Percentiles rank a stretch among this genome's conserved stretches.
phyloP scores from a whole-genome alignment of 2,113 vertebrate species.

The Varanus komodoensis region DNA sequence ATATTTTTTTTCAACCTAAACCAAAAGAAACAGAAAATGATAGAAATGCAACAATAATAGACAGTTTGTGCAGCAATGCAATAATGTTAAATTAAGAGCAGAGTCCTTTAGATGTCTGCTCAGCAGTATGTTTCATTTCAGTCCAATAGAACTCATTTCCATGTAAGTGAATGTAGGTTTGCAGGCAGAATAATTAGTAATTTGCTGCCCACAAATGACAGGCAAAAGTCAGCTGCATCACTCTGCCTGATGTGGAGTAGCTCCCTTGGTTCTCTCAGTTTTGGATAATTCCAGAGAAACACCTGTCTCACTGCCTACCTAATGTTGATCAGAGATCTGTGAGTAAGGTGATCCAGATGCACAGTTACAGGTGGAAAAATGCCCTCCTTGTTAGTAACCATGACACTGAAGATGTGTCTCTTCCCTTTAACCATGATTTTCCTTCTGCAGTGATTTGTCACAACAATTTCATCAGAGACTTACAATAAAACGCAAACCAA shows the following conservation, averaged over 20 bases:
- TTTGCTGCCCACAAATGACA: too few relatives aligned
- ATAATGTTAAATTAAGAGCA: too few relatives aligned
- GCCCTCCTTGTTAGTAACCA: slow-evolving; percentile 19
- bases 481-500: neutral
- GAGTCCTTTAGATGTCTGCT: too few relatives aligned
- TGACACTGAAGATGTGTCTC: neutral
- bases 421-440: slow-evolving; percentile 18
- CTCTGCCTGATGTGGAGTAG: neutral
- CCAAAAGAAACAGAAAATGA: too few relatives aligned
- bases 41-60: too few relatives aligned
- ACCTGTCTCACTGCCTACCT: neutral
- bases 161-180: too few relatives aligned
- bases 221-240: neutral
- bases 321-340: neutral
- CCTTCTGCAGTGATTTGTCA: slow-evolving; percentile 33
- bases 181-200: too few relatives aligned
- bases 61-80: too few relatives aligned
- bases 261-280: neutral
- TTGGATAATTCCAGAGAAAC: neutral
- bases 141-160: too few relatives aligned
- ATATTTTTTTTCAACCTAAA: too few relatives aligned
- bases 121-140: too few relatives aligned
- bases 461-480: slow-evolving; percentile 4
- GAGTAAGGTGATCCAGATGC: neutral
- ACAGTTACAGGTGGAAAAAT: slow-evolving; percentile 28